Conservation (phyloP, 2,888 invertebrate genomes). For the Augochlorella aurata region DNA sequence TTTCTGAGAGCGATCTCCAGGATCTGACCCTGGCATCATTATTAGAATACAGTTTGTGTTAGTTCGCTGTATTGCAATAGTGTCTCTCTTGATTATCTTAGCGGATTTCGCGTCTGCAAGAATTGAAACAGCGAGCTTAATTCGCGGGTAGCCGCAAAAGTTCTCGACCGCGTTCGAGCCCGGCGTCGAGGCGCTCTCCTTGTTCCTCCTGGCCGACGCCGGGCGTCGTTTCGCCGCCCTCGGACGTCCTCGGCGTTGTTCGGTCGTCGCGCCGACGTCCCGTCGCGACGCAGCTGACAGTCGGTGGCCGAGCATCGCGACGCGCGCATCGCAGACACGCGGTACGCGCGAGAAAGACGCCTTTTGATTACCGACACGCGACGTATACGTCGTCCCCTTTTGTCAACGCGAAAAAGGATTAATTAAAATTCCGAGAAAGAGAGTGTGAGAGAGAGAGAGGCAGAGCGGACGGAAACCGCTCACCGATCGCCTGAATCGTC, state of each 20-base stretch:
- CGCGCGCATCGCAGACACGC: conserved; percentile 64
- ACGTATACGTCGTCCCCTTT: neutral
- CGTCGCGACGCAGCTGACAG: conserved; percentile 69
- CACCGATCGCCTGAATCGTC: neutral
- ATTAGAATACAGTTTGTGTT: too few species aligned
- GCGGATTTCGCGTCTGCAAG: neutral
- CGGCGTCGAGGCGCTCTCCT: neutral
- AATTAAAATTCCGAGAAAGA: too few species aligned
- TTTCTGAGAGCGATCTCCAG: too few species aligned
- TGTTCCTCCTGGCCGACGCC: conserved; percentile 30
- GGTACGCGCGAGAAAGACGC: conserved; percentile 10
- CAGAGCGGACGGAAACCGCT: too few species aligned
- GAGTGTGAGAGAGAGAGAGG: too few species aligned
- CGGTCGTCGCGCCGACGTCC: conserved; percentile 69
- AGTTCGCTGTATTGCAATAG: too few species aligned
- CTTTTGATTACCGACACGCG: neutral
- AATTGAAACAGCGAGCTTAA: neutral
- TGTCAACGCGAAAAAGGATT: too few species aligned
- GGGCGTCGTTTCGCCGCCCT: conserved; percentile 58
- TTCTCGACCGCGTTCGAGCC: neutral
- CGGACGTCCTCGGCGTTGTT: conserved; percentile 68
- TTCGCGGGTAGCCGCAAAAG: neutral
- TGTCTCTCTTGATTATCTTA: too few species aligned
- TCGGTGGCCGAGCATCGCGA: conserved; percentile 76
- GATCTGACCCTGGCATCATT: too few species aligned